These are phyloP conservation scores for Bombus confusus DNA, from an alignment of 1,140 invertebrate genomes.

Conservation along the genomic window DNA sequence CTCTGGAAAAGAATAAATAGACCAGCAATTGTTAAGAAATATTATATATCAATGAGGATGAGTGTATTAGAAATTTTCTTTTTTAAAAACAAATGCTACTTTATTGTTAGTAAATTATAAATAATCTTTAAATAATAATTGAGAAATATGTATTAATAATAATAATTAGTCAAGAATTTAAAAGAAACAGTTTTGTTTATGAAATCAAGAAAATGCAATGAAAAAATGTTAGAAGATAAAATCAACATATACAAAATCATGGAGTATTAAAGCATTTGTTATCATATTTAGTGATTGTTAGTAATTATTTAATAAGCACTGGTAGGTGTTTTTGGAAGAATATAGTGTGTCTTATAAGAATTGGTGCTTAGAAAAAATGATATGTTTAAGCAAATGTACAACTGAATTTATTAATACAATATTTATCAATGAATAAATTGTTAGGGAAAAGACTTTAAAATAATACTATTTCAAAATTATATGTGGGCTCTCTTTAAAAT, in stretches of 20 bases:
- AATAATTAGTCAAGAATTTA: conserved; percentile 22
- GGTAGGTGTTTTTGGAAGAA: background rate
- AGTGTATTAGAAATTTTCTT: conserved; percentile 11
- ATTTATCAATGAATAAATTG: background rate
- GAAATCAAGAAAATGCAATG: conserved; percentile 19
- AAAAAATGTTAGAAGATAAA: conserved; percentile 35
- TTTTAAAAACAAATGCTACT: conserved; percentile 35
- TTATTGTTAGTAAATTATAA: conserved; percentile 48
- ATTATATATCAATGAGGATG: background rate
- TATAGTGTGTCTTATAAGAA: background rate
- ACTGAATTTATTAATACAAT: background rate
- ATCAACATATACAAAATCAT: background rate
- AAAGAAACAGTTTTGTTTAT: conserved; percentile 1
- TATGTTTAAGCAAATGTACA: background rate
- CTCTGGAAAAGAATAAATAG: conserved; percentile 83
- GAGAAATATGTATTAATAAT: conserved; percentile 33
- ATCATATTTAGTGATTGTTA: background rate
- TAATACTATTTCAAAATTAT: background rate
- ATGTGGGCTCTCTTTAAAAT: background rate
- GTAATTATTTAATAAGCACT: conserved; percentile 6
- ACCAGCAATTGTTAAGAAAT: conserved; percentile 16
- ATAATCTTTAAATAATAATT: conserved; percentile 15
- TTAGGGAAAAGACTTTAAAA: background rate
- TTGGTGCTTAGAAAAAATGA: conserved; percentile 17
- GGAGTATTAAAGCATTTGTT: conserved; percentile 2